A percentile compares a stretch with the other conserved stretches of the same genome.
Evolutionary conservation across 2,797 vertebrate genomes (phyloP).

Genomic region (Apodemus agrarius): DNA sequence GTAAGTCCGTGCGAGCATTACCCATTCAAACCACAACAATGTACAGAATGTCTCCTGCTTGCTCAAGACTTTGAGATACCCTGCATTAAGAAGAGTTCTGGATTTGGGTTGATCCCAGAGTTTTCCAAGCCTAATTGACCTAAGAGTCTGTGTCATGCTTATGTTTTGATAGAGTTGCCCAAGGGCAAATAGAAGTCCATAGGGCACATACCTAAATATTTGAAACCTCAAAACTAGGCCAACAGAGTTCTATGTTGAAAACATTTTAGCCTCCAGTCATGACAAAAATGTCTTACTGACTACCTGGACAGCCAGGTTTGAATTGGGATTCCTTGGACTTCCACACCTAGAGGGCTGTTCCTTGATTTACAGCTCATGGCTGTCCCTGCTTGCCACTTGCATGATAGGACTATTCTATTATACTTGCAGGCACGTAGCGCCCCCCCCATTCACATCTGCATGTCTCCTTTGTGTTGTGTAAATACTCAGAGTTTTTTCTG

Average conservation of each 20-base stretch:
- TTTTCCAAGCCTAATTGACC: conserved; percentile 49
- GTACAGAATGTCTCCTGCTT: conserved; percentile 43
- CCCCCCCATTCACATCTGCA: not conserved
- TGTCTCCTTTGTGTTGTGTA: not conserved
- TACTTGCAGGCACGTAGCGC: not conserved
- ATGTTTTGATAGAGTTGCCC: not conserved
- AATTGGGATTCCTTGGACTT: conserved; percentile 14
- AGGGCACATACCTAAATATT: not conserved
- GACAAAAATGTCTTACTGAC: not conserved
- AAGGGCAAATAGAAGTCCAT: not conserved
- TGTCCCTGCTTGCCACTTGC: not conserved
- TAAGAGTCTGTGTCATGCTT: not conserved
- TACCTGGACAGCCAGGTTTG: not conserved
- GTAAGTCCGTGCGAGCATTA: not conserved
- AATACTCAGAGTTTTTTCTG: not conserved
- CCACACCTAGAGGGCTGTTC: not conserved
- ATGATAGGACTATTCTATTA: not conserved
- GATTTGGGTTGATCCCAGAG: conserved; percentile 27
- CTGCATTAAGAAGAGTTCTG: not conserved
- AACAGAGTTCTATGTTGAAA: not conserved
- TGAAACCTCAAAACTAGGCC: not conserved
- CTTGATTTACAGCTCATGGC: not conserved
- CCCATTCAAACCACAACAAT: not conserved
- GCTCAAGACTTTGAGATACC: conserved; percentile 45
- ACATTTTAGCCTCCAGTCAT: not conserved